Evolutionary conservation across 2,113 vertebrate species (phyloP), one percentile per base, ranked within the genome.

Genomic region (Mionectes macconnelli): DNA sequence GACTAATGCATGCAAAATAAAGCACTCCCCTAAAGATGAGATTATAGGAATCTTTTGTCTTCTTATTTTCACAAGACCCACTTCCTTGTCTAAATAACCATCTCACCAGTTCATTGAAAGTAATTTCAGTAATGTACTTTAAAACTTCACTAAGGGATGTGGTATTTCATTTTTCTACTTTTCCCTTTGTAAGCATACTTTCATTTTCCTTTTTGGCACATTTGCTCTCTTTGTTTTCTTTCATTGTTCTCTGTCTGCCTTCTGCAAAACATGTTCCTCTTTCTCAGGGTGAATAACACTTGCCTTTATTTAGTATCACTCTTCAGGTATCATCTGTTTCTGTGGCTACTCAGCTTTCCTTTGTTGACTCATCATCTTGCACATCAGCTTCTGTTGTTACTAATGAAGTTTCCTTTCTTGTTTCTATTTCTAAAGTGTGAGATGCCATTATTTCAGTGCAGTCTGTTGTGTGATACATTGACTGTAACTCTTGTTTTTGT

Each of bases 331-430:
- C 17, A 20, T 62, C 33, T 81, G 37, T 19, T 81, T 52, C 40
- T 78, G 35, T 66, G 82, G 62, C 50, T 80, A 19, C 75, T 62
- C 27, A 33, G 8, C 66, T 87, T 75, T 89, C 53, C 8, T 37
- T 33, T 33, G 15, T 50, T 91, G 90, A 39, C 60, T 91, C 60
- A 75, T 56, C 45, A 35, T 59, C 35, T 72, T 53, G 22, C 59
- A 39, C 83, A 56, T 91, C 75, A 53, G 49, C n/a, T 60, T 93
- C 33, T 52, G 53, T 69, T 93, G 78, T 56, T 76, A 35, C 35
- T 87, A 89, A 78, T 56, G 31, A 84, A 84, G 60, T 64, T 91
- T 93, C 62, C 76, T 88, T 62, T 92, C 82, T 77, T 49, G n/a
- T 66, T 93, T 78, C 81, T 57, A 4, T 93, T 82, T 60, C 42